These are phyloP conservation scores for Stenchaetothrips biformis DNA, from an alignment of 2,888 invertebrate genomes.

Conservation along the genomic window DNA sequence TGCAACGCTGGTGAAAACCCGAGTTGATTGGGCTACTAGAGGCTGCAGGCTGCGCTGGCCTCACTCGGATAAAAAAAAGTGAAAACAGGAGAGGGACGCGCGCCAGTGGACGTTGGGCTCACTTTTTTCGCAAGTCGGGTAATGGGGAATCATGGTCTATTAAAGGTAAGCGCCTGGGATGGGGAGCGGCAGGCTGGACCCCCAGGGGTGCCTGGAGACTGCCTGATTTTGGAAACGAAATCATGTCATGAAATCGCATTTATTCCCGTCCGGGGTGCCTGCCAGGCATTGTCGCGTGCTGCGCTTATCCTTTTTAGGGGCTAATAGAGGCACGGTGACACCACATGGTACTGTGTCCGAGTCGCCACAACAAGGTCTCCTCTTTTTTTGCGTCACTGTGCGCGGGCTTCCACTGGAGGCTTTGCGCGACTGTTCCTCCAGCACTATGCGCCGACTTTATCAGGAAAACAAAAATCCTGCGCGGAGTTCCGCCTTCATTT, in stretches of 20 bases:
- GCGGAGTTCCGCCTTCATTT: background rate
- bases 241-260: slow-evolving; percentile 14
- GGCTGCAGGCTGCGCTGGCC: background rate
- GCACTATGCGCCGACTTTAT: no score
- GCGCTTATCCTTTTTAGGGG: no score
- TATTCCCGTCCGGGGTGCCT: background rate
- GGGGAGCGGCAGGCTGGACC: background rate
- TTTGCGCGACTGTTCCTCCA: no score
- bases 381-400: no score
- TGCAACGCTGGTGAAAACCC: background rate
- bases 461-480: no score
- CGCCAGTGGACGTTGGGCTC: background rate
- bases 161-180: background rate
- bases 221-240: slow-evolving; percentile 4
- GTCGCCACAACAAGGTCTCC: no score
- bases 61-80: background rate
- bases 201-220: background rate
- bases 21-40: background rate
- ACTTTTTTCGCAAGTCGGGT: background rate
- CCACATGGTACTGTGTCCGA: no score
- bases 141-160: slow-evolving; percentile 5
- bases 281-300: no score
- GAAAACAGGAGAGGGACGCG: background rate
- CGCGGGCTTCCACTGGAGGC: no score
- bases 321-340: no score